A percentile compares a stretch with the other conserved stretches of the same genome.
Conservation (phyloP, 2,113 vertebrate species). For the Antigone vipio region DNA sequence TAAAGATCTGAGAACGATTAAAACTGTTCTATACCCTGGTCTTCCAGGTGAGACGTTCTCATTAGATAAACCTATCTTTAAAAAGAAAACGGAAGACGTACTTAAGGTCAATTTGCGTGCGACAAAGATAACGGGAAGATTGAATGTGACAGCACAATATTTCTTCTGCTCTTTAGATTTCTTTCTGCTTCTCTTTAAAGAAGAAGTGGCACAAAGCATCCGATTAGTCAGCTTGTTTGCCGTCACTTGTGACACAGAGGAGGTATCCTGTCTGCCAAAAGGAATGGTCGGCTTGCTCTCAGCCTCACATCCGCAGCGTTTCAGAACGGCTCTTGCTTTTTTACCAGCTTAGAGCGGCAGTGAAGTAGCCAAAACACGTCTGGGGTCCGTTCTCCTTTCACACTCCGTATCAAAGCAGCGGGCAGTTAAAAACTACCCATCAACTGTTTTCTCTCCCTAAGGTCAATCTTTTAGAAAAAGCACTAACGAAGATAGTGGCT, state of each 20-base stretch:
- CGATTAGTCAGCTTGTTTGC: not conserved
- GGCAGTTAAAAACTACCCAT: not conserved
- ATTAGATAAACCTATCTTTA: not conserved
- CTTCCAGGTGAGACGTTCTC: not conserved
- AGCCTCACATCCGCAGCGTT: not conserved
- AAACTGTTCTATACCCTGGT: not conserved
- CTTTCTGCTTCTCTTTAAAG: not conserved
- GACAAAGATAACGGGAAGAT: not conserved
- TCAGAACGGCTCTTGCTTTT: not conserved
- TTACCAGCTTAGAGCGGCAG: not conserved
- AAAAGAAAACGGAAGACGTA: constrained; percentile 8
- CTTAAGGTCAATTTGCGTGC: not conserved
- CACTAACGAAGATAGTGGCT: not conserved
- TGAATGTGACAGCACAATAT: not conserved
- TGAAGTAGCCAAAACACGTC: not conserved
- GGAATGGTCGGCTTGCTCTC: not conserved
- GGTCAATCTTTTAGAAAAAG: not conserved
- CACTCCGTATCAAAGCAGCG: not conserved
- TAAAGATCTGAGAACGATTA: constrained; percentile 3
- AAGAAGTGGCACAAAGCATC: not conserved
- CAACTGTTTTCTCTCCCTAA: not conserved
- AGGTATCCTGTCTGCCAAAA: not conserved
- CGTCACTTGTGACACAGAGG: not conserved
- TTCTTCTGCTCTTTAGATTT: not conserved
- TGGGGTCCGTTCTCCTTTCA: not conserved